These are phyloP conservation scores for Formicarius rufipectus DNA, from an alignment of 2,113 vertebrate species.

Conservation along the genomic window DNA sequence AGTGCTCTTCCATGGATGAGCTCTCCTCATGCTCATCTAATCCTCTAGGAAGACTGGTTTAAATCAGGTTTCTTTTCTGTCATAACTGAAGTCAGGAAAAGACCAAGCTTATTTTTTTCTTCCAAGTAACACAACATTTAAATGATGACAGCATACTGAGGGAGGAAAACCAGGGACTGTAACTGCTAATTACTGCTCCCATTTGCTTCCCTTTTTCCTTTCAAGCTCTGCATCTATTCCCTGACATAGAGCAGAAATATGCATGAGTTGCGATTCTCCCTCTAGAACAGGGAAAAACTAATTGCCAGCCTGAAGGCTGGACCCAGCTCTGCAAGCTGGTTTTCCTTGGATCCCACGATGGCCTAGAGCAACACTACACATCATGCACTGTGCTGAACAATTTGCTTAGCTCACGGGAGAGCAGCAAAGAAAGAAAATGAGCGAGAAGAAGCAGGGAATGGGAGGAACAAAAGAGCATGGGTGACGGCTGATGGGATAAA, in stretches of 20 bases:
- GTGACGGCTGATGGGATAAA: neutral
- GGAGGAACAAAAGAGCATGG: neutral
- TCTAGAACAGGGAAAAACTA: neutral
- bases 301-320: constrained; percentile 17
- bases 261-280: neutral
- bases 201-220: constrained; percentile 21
- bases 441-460: neutral
- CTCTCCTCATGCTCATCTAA: neutral
- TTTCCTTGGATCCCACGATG: neutral
- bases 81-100: constrained; percentile 9
- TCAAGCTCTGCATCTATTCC: constrained; percentile 17
- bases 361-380: neutral
- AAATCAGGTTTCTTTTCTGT: neutral
- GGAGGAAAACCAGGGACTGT: constrained; percentile 4
- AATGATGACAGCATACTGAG: constrained; percentile 4
- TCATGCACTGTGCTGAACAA: neutral
- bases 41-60: neutral
- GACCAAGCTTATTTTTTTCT: constrained; percentile 18
- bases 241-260: constrained; percentile 23
- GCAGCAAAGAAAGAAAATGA: neutral
- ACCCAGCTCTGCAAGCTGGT: neutral
- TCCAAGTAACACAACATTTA: constrained; percentile 34
- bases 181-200: constrained; percentile 12
- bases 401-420: neutral
- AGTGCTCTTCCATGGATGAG: neutral